Conservation (phyloP, 1,140 invertebrate species). For the Orchesella cincta region DNA sequence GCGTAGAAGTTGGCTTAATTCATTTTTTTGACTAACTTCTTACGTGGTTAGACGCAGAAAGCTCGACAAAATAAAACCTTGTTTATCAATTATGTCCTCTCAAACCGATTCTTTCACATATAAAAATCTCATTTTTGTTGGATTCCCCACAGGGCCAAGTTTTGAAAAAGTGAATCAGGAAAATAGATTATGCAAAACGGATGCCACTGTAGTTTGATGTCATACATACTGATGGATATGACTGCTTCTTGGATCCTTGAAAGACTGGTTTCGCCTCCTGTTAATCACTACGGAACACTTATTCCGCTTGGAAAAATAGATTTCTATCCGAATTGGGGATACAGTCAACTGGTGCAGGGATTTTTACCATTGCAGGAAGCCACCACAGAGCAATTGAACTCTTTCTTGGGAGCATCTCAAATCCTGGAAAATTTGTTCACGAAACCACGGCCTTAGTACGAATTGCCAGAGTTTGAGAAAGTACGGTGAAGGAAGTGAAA, state of each 20-base stretch:
- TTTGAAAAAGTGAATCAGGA: conserved; percentile 33
- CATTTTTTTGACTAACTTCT: too few species aligned
- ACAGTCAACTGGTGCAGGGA: conserved; percentile 28
- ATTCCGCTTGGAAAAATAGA: conserved; percentile 36
- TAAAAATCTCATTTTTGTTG: too few species aligned
- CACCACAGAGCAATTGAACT: conserved; percentile 32
- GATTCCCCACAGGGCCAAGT: conserved; percentile 35
- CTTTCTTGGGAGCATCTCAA: conserved; percentile 38
- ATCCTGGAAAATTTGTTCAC: conserved; percentile 30
- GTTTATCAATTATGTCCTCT: too few species aligned
- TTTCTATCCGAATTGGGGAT: conserved; percentile 37
- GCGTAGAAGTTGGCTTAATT: too few species aligned
- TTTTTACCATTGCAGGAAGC: conserved; percentile 31
- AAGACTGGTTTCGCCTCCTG: conserved; percentile 24
- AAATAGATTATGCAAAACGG: conserved; percentile 31
- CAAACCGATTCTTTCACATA: too few species aligned
- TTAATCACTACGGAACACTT: conserved; percentile 33
- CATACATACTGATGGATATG: conserved; percentile 38
- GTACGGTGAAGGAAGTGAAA: conserved; percentile 12
- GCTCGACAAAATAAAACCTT: too few species aligned
- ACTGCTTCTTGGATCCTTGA: neutral
- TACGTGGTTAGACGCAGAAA: too few species aligned
- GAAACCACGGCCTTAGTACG: neutral
- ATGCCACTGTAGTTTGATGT: conserved; percentile 36
- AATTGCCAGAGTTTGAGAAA: conserved; percentile 15